A percentile compares a stretch with the other conserved stretches of the same genome.
These are phyloP conservation scores for Spilarctia lutea DNA, from an alignment of 2,888 invertebrate species.

Conservation along the genomic window DNA sequence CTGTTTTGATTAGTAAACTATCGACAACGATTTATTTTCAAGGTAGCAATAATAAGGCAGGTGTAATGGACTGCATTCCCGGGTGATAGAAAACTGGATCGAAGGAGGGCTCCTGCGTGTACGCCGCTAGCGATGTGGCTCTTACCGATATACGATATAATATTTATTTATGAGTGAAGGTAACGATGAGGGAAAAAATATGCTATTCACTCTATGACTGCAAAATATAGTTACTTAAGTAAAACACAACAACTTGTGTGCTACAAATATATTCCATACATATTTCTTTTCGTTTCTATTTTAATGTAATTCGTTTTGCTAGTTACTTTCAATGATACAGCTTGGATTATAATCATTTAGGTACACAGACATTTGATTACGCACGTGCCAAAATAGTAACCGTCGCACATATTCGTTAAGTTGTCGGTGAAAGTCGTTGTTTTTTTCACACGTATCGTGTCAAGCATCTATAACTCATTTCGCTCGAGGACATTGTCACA, in stretches of 20 bases:
- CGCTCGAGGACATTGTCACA: constrained; percentile 68
- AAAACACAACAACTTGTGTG: not conserved
- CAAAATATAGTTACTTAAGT: not conserved
- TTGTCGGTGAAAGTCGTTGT: constrained; percentile 57
- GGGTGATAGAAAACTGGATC: constrained; percentile 81
- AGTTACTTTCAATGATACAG: constrained; percentile 33
- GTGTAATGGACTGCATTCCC: constrained; percentile 82
- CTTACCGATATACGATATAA: constrained; percentile 65
- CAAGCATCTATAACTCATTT: constrained; percentile 63
- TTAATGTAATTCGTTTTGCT: constrained; percentile 14
- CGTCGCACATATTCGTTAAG: constrained; percentile 54
- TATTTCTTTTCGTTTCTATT: constrained; percentile 11
- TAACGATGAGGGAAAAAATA: constrained; percentile 60
- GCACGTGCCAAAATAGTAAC: constrained; percentile 33
- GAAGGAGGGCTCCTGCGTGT: constrained; percentile 59
- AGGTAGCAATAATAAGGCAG: constrained; percentile 65
- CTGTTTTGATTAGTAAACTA: constrained; percentile 57
- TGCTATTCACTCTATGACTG: not conserved
- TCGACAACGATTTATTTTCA: constrained; percentile 64
- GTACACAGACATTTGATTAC: constrained; percentile 43
- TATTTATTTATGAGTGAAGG: constrained; percentile 61
- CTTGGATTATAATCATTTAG: constrained; percentile 42
- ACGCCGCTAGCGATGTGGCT: constrained; percentile 33
- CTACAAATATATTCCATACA: not conserved
- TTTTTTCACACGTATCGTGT: constrained; percentile 64